Conservation (phyloP, 2,113 vertebrate species). For the Spea multiplicata region DNA sequence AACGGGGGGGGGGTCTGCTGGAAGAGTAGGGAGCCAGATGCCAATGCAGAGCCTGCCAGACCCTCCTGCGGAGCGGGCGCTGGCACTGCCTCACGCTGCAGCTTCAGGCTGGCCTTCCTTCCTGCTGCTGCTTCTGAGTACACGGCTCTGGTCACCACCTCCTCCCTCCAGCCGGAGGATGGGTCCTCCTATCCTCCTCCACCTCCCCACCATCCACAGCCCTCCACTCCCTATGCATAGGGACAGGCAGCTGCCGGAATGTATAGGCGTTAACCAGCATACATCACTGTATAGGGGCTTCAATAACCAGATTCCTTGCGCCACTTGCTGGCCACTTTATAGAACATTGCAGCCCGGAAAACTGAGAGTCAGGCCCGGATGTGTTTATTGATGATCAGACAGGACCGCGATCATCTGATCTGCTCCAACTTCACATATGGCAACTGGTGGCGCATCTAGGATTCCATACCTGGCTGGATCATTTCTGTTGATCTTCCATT, state of each 20-base stretch:
- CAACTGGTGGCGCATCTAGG: too few species aligned
- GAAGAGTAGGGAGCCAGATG: conserved; percentile 60
- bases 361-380: neutral
- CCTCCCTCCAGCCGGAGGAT: conserved; percentile 23
- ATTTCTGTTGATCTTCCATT: too few species aligned
- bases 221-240: neutral
- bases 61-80: conserved; percentile 52
- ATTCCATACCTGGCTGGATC: too few species aligned
- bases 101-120: neutral
- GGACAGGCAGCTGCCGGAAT: neutral
- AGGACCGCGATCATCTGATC: too few species aligned
- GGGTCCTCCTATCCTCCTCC: conserved; percentile 5
- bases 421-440: too few species aligned
- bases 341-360: neutral
- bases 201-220: conserved; percentile 9
- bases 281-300: neutral
- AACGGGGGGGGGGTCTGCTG: neutral
- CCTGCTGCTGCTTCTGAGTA: conserved; percentile 34
- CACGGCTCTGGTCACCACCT: neutral
- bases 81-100: conserved; percentile 31
- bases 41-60: conserved; percentile 71
- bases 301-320: neutral
- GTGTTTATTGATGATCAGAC: neutral
- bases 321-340: conserved; percentile 17
- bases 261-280: conserved; percentile 4